Evolutionary conservation across 2,113 vertebrate species (phyloP).

Genomic region (rat (Rattus norvegicus)): DNA sequence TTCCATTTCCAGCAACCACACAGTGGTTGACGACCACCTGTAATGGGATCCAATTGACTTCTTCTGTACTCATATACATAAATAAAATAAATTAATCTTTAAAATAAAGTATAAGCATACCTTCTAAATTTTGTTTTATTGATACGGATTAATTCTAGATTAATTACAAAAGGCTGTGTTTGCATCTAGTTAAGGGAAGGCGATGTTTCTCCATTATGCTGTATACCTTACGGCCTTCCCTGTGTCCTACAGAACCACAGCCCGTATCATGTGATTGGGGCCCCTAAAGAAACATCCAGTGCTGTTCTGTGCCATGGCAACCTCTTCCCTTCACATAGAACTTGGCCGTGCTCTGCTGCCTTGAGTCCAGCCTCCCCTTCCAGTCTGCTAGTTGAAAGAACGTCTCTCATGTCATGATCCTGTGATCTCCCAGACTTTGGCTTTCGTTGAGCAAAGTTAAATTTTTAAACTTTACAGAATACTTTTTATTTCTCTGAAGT

Average conservation of each 20-base stretch:
- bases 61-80: too few relatives aligned
- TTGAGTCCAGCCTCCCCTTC: neutral
- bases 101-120: neutral
- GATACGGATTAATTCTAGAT: neutral
- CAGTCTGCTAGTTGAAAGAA: neutral
- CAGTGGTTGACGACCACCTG: too few relatives aligned
- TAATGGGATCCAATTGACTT: too few relatives aligned
- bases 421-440: neutral
- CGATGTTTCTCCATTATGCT: neutral
- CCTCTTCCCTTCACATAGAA: rapidly evolving
- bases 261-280: rapidly evolving
- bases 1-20: too few relatives aligned
- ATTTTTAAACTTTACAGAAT: neutral
- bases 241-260: neutral
- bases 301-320: neutral
- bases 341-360: rapidly evolving
- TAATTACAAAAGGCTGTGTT: neutral
- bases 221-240: rapidly evolving
- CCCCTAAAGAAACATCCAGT: neutral
- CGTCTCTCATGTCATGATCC: neutral
- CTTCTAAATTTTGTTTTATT: neutral
- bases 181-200: neutral
- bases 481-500: neutral
- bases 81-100: too few relatives aligned
- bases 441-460: neutral